Evolutionary conservation across 2,797 vertebrate species (phyloP).

Genomic region (Xenentodon cancila): DNA sequence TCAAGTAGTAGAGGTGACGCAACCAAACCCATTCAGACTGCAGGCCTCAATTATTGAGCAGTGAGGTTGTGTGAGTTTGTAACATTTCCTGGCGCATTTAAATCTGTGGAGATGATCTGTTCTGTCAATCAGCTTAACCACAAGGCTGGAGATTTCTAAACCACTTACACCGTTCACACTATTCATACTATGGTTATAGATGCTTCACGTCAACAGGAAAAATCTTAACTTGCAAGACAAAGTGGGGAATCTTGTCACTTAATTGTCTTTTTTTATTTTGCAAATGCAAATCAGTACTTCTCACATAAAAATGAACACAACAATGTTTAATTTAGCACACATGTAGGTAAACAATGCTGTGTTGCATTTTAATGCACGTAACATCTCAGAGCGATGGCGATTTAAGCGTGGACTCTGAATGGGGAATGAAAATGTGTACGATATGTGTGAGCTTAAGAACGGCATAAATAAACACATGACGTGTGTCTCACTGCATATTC

Average conservation of each 20-base stretch:
- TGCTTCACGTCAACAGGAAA: not conserved
- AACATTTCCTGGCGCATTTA: constrained; percentile 41
- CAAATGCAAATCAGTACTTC: not conserved
- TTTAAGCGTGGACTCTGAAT: too few species aligned
- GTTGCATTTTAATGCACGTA: too few species aligned
- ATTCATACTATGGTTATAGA: not conserved
- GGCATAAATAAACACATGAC: too few species aligned
- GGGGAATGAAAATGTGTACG: too few species aligned
- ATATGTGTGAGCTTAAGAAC: too few species aligned
- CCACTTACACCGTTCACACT: not conserved
- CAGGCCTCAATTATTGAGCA: constrained; percentile 64
- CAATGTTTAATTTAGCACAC: too few species aligned
- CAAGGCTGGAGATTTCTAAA: constrained; percentile 1
- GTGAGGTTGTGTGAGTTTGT: constrained; percentile 37
- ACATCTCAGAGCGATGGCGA: too few species aligned
- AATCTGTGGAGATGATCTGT: constrained; percentile 32
- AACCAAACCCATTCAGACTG: constrained; percentile 45
- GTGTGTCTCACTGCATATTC: too few species aligned
- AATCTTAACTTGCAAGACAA: not conserved
- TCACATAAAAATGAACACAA: not conserved
- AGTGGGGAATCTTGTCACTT: not conserved
- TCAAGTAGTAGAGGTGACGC: constrained; percentile 69
- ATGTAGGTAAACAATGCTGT: too few species aligned
- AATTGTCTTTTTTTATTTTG: not conserved
- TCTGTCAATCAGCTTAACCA: constrained; percentile 49